phyloP scores from a whole-genome alignment of 2,797 vertebrate genomes.

The Nannoperca obscura region DNA sequence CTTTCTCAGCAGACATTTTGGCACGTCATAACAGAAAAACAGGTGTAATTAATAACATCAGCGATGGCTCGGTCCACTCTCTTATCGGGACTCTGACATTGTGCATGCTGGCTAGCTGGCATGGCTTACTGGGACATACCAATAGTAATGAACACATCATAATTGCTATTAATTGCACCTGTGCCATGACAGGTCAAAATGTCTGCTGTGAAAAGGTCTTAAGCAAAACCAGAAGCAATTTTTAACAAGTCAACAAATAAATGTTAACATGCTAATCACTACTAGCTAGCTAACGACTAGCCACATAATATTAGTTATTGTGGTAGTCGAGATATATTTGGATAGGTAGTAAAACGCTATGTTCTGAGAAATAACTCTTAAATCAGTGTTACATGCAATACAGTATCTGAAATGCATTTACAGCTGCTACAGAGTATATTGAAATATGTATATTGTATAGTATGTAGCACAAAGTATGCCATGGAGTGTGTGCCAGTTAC shows the following conservation, averaged over 20 bases:
- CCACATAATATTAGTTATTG: not conserved
- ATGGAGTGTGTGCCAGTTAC: not conserved
- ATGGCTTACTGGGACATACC: too few species aligned
- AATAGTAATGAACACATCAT: too few species aligned
- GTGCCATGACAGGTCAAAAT: slow-evolving; percentile 1
- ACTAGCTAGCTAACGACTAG: not conserved
- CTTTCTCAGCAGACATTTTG: not conserved
- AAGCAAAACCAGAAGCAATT: not conserved
- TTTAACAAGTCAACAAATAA: not conserved
- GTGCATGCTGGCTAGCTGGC: too few species aligned
- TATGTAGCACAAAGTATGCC: too few species aligned
- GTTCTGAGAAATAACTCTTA: not conserved
- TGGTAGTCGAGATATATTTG: not conserved
- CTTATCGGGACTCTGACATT: too few species aligned
- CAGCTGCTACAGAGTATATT: not conserved
- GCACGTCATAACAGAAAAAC: not conserved
- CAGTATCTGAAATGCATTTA: not conserved
- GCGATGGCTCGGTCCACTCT: not conserved
- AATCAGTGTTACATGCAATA: not conserved
- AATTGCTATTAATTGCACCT: not conserved
- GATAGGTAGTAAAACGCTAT: not conserved
- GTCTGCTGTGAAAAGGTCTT: not conserved
- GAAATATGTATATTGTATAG: too few species aligned
- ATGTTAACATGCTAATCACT: not conserved
- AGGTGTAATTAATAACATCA: not conserved